A percentile compares a stretch with the other conserved stretches of the same genome.
These are phyloP conservation scores for Noctua janthe DNA, from an alignment of 2,888 invertebrate species.

Conservation along the genomic window DNA sequence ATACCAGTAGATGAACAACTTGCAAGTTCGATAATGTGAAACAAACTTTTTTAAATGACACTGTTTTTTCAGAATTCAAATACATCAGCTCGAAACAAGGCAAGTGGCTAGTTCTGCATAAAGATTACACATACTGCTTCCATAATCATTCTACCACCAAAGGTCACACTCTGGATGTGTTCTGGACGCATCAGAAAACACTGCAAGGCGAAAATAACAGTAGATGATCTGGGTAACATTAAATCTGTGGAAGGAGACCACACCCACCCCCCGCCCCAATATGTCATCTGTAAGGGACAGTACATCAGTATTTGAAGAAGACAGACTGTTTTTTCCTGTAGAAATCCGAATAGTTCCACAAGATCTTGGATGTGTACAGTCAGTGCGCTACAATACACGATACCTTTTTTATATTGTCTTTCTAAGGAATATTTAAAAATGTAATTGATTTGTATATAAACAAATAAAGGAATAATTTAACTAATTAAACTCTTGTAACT, in stretches of 20 bases:
- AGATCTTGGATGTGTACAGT: too few relatives aligned
- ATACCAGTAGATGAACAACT: neutral
- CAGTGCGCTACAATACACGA: too few relatives aligned
- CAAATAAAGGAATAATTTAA: too few relatives aligned
- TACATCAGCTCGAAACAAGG: neutral
- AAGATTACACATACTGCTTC: neutral
- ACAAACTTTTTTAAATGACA: neutral
- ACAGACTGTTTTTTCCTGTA: neutral
- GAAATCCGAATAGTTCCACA: too few relatives aligned
- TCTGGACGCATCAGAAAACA: neutral
- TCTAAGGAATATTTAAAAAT: too few relatives aligned
- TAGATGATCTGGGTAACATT: conserved; percentile 10
- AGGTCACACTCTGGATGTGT: neutral
- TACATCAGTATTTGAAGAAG: neutral
- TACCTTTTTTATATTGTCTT: too few relatives aligned
- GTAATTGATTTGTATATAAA: too few relatives aligned
- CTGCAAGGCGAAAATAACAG: conserved; percentile 9
- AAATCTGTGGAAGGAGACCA: neutral
- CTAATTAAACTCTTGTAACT: too few relatives aligned
- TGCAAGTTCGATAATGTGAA: neutral
- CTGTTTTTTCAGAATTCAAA: neutral
- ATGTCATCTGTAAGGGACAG: conserved; percentile 8
- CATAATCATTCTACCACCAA: neutral
- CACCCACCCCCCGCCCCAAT: conserved; percentile 25
- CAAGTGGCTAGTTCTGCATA: neutral